These are phyloP conservation scores for Acholoe squamosa DNA, from an alignment of 2,888 invertebrate genomes.

Conservation along the genomic window DNA sequence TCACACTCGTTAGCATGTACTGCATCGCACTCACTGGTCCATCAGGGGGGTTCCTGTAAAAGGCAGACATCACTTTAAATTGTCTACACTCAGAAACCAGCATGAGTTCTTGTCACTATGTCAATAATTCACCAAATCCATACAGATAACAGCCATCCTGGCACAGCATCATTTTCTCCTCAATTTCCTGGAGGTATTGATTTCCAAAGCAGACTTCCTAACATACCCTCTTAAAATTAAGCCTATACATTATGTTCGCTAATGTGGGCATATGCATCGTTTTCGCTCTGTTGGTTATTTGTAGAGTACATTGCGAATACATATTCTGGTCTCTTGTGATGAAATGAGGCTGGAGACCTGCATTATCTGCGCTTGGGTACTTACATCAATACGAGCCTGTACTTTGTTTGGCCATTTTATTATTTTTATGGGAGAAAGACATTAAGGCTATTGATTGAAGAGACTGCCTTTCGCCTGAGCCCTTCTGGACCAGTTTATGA, in stretches of 20 bases:
- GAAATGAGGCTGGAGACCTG: not conserved
- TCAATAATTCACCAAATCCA: not conserved
- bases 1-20: not conserved
- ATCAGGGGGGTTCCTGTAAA: not conserved
- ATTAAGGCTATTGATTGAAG: conserved; percentile 28
- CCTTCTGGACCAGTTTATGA: not conserved
- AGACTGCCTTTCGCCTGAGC: not conserved
- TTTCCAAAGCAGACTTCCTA: not conserved
- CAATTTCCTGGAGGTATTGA: not conserved
- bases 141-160: not conserved
- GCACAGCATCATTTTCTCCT: not conserved
- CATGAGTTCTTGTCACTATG: not conserved
- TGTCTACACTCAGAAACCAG: not conserved
- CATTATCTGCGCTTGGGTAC: conserved; percentile 6
- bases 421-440: not conserved
- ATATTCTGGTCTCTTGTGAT: not conserved
- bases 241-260: not conserved
- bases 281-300: not conserved
- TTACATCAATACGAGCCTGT: not conserved
- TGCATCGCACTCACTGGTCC: not conserved
- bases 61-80: not conserved
- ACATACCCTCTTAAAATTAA: not conserved
- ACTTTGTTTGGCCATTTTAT: not conserved
- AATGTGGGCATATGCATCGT: not conserved
- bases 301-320: not conserved